Evolutionary conservation across 2,888 invertebrate species (phyloP), one percentile per base, ranked within the genome.

Genomic region (Eupithecia pulchellata): DNA sequence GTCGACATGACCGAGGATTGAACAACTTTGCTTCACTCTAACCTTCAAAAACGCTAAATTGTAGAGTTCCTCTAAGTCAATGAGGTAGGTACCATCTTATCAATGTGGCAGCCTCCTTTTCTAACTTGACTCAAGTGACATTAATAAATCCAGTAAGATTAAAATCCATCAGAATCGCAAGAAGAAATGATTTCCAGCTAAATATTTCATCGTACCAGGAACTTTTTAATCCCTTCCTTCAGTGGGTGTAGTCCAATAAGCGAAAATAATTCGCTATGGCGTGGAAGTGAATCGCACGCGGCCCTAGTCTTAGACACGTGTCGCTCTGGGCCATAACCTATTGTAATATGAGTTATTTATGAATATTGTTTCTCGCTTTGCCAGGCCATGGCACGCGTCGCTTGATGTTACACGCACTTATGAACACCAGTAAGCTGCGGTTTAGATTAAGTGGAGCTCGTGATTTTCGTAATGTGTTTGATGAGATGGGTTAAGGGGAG

Each of bases 311-410:
- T 70, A 72, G 86, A 72, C 90, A 84, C 89, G 89, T 88, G 91
- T 71, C 86, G 76, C 52, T 9, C 60, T 66, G 62, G 71, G 58
- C 71, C 71, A 74, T 71, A 70, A 62, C 66, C 78, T 77, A 88
- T 90, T 91, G 89, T 91, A 86, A 84, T 84, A 83, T 76, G 76
- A 82, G 86, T 91, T 92, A 93, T 93, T 93, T 93, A 93, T 93
- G 93, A 91, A 92, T 91, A 93, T 92, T 88, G 91, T 91, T 88
- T 84, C 82, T 80, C 64, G 25, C 25, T 66, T 42, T 67, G 70
- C 82, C 52, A 52, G 25, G 25, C 63, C 34, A 52, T 25, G 71
- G 42, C 74, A 74, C 74, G 72, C 70, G 72, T 63, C 66, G n/a
- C 29, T 47, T 63, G 65, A 66, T 63, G 72, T 73, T 73, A 73